Evolutionary conservation across 2,797 vertebrate genomes (phyloP), one percentile per base, ranked within the genome.

Genomic region (Salmo trutta): DNA sequence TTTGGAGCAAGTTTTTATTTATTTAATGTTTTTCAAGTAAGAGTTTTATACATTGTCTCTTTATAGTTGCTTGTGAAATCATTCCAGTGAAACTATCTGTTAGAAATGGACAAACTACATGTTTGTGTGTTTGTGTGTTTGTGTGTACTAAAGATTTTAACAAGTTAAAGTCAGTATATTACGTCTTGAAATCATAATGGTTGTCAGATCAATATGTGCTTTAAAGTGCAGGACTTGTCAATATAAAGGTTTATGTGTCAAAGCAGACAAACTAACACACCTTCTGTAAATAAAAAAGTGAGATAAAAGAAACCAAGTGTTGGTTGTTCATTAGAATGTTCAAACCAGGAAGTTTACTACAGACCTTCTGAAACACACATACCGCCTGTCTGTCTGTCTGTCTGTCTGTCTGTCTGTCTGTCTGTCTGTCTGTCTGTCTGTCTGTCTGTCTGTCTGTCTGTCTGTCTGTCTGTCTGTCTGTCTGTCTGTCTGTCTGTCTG

Each of bases 1-100:
- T 93, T 87, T 80, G 84, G 84, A 83, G 79, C 81, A 82, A 86
- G 82, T 82, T 83, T 33, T 6, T 6, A 86, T 91, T 88, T 82
- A 81, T 91, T 94, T 93, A 77, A 89, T 74, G 87, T 94, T 94
- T 88, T 93, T 93, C 82, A 92, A 91, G 92, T 94, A 92, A 90
- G 86, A 91, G 89, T 95, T 95, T 95, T 96, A 94, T 95, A 96
- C 93, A 93, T 95, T 90, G 93, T 47, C 12, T 91, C 94, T 95
- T 95, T 94, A 92, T 92, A 95, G 93, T 95, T 94, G 91, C 93
- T 94, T 81, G 94, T 95, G 93, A 94, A 92, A 93, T 93, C 93
- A 94, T 94, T 95, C 93, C 93, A 93, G 93, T 94, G 89, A 91
- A 89, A 21, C 83, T 90, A 90, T 93, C 89, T 92, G 92, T 95